Evolutionary conservation across 2,888 invertebrate species (phyloP).

Genomic region (Tipula confusa): DNA sequence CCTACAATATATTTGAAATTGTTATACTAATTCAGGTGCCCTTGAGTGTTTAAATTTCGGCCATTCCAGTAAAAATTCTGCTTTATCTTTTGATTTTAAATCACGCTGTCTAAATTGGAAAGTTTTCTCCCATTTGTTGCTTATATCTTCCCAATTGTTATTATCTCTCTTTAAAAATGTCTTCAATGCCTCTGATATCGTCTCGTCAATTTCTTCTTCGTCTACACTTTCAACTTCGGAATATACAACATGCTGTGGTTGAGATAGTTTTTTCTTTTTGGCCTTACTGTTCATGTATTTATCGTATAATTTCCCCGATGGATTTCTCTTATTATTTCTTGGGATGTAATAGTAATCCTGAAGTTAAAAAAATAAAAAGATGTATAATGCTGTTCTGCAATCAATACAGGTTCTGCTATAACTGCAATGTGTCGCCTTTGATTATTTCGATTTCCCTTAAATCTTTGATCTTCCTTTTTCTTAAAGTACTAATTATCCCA

Average conservation of each 20-base stretch:
- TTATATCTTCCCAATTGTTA: neutral
- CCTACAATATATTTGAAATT: no score
- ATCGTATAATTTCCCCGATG: neutral
- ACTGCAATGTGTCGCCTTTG: no score
- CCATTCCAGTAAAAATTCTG: no score
- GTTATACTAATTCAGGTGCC: neutral
- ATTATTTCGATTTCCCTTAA: no score
- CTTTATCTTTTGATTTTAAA: neutral
- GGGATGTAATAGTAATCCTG: neutral
- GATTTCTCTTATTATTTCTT: neutral
- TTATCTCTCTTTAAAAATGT: neutral
- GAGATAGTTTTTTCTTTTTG: neutral
- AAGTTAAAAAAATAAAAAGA: no score
- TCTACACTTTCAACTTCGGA: neutral
- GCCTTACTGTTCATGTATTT: neutral
- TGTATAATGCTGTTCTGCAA: no score
- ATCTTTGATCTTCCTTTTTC: no score
- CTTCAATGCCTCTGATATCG: slow-evolving; percentile 26
- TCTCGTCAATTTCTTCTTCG: neutral
- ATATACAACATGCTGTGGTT: neutral
- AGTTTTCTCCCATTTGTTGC: slow-evolving; percentile 31
- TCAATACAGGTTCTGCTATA: no score
- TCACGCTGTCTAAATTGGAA: slow-evolving; percentile 13
- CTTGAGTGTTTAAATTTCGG: neutral
- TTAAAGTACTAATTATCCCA: no score